Conservation (phyloP, 1,140 invertebrate species). For the Penaeus chinensis region DNA sequence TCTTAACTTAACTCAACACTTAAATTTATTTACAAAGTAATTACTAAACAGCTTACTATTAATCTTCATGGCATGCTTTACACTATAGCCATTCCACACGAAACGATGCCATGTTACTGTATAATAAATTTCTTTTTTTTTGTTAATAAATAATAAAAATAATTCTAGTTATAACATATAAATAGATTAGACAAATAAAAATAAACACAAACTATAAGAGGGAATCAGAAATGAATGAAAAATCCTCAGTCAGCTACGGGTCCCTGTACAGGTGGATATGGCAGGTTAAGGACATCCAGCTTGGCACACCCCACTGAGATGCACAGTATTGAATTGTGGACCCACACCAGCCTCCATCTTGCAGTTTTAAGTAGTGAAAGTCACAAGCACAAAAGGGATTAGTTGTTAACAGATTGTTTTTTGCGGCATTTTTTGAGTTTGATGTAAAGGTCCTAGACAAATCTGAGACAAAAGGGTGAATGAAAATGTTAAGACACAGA, state of each 20-base stretch:
- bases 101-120: too few relatives aligned
- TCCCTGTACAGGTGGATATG: conserved; percentile 23
- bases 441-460: conserved; percentile 46
- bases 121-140: too few relatives aligned
- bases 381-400: conserved; percentile 55
- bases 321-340: conserved; percentile 34
- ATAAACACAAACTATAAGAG: background rate
- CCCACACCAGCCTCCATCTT: conserved; percentile 46
- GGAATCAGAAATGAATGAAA: background rate
- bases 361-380: conserved; percentile 51
- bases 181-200: conserved; percentile 6
- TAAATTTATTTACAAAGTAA: too few relatives aligned
- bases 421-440: conserved; percentile 33
- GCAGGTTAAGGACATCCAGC: conserved; percentile 23
- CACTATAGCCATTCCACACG: too few relatives aligned
- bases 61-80: too few relatives aligned
- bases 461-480: conserved; percentile 34
- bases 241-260: conserved; percentile 33
- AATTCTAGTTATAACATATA: background rate
- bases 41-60: too few relatives aligned
- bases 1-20: background rate
- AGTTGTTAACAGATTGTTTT: conserved; percentile 51
- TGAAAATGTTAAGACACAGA: conserved; percentile 57
- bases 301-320: conserved; percentile 33
- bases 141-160: too few relatives aligned